Conservation (phyloP, 2,797 vertebrate genomes). For the Lutjanus campechanus region DNA sequence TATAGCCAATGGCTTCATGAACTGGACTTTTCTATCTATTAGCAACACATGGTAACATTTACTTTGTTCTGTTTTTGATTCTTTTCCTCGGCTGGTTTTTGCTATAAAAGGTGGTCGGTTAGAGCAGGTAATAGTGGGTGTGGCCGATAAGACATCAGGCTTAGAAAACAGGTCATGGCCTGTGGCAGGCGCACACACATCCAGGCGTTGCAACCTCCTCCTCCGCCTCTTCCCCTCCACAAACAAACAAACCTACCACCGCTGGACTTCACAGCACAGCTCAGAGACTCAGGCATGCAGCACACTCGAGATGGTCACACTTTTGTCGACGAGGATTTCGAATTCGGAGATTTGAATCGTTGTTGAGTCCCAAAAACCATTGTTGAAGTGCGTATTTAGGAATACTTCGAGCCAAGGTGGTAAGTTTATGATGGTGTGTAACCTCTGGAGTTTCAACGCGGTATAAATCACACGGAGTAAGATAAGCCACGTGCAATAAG, state of each 20-base stretch:
- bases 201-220: conserved; percentile 28
- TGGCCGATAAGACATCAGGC: conserved; percentile 96
- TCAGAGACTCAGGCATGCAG: conserved; percentile 83
- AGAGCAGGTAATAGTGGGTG: conserved; percentile 92
- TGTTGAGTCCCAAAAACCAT: too few relatives aligned
- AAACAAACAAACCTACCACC: conserved; percentile 84
- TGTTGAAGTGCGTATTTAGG: conserved; percentile 72
- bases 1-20: conserved; percentile 91
- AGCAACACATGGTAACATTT: conserved; percentile 97
- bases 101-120: conserved; percentile 92
- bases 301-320: conserved; percentile 86
- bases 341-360: conserved; percentile 30
- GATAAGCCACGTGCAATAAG: conserved; percentile 99
- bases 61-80: conserved; percentile 83
- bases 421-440: conserved; percentile 66
- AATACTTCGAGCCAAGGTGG: conserved; percentile 76
- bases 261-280: conserved; percentile 75
- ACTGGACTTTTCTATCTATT: conserved; percentile 88
- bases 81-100: conserved; percentile 73
- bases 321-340: conserved; percentile 54
- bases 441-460: conserved; percentile 79
- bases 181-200: conserved; percentile 47
- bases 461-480: conserved; percentile 99
- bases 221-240: conserved; percentile 46
- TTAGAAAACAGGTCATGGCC: conserved; percentile 88